Percentiles rank a stretch among this genome's conserved stretches.
These are phyloP conservation scores for Anastrepha obliqua DNA, from an alignment of 1,140 invertebrate genomes.

Conservation along the genomic window DNA sequence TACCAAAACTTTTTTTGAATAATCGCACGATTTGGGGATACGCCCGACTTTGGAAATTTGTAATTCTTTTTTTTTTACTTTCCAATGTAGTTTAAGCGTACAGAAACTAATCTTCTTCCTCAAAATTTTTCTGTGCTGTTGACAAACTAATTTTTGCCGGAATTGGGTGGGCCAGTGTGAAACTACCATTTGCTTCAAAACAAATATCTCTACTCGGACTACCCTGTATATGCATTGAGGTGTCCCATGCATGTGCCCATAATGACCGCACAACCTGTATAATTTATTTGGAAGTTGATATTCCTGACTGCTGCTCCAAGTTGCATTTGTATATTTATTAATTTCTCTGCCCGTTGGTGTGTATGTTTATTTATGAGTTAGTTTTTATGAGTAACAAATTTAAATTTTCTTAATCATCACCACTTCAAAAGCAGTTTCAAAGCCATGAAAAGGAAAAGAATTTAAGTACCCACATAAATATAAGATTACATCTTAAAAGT, in stretches of 20 bases:
- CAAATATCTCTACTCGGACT: too few relatives aligned
- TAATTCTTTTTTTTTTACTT: too few relatives aligned
- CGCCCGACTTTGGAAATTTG: too few relatives aligned
- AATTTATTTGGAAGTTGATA: slow-evolving; percentile 7
- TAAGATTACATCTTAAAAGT: not conserved
- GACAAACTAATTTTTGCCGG: too few relatives aligned
- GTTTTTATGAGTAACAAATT: not conserved
- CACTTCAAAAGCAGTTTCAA: not conserved
- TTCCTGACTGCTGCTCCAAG: not conserved
- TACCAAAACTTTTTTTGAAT: too few relatives aligned
- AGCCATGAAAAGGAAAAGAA: not conserved
- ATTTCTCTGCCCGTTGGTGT: too few relatives aligned
- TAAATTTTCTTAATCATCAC: not conserved
- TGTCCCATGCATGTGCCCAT: not conserved
- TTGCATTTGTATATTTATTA: not conserved
- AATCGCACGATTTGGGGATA: too few relatives aligned
- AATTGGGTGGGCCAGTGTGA: too few relatives aligned
- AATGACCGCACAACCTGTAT: slow-evolving; percentile 43
- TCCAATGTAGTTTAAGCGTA: too few relatives aligned
- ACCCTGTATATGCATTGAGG: not conserved
- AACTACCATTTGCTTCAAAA: too few relatives aligned
- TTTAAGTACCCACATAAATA: not conserved
- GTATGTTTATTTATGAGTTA: not conserved
- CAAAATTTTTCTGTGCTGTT: too few relatives aligned
- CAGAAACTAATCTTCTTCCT: too few relatives aligned